phyloP scores from a whole-genome alignment of 2,113 vertebrate species.

The Microcebus griseorufus region DNA sequence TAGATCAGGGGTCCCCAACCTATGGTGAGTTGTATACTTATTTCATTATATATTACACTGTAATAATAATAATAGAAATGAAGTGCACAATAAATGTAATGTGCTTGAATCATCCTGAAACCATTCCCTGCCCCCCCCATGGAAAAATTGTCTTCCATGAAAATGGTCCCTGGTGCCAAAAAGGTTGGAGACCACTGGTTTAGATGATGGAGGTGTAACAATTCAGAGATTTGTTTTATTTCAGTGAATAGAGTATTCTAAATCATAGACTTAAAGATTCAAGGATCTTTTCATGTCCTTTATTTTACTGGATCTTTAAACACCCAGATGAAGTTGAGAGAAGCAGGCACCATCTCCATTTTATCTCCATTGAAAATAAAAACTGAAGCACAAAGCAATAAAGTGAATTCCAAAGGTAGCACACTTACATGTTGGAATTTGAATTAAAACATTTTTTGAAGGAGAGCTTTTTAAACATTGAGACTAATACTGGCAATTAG shows the following conservation, averaged over 20 bases:
- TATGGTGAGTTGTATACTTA: no score
- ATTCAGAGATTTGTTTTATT: constrained; percentile 36
- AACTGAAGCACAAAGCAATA: constrained; percentile 14
- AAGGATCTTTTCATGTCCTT: background rate
- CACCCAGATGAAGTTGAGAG: background rate
- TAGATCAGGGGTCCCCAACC: background rate
- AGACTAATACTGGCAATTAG: constrained; percentile 7
- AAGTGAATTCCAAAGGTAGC: background rate
- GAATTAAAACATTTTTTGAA: constrained; percentile 19
- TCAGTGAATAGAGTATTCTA: background rate
- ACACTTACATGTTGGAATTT: background rate
- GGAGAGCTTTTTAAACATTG: background rate
- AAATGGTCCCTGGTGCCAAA: no score
- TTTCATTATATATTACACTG: no score
- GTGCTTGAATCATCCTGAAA: no score
- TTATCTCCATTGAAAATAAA: constrained; percentile 28
- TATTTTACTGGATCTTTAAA: constrained; percentile 56
- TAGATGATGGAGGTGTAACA: constrained; percentile 19
- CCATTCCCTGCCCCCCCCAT: no score
- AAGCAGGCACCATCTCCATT: background rate
- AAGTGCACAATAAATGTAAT: no score
- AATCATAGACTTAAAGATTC: constrained; percentile 52
- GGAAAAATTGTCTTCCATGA: no score
- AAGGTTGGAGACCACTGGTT: background rate
- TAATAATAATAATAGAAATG: no score